phyloP scores from a whole-genome alignment of 2,888 invertebrate genomes.

The Sesia apiformis region DNA sequence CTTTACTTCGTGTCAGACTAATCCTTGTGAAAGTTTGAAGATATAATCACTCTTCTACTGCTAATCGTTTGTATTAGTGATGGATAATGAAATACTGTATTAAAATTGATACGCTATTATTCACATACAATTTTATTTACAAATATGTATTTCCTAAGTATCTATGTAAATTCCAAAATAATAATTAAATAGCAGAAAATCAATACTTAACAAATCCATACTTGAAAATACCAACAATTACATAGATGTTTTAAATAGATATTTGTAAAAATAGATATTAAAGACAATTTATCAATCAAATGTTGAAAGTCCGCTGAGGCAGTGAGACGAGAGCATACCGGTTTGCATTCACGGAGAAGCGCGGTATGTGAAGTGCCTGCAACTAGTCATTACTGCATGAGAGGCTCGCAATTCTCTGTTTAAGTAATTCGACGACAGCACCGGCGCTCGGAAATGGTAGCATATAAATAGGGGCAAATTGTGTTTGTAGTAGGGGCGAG shows the following conservation, averaged over 20 bases:
- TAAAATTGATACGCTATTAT: too few species aligned
- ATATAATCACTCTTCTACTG: too few species aligned
- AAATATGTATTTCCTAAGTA: too few species aligned
- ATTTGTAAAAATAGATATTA: neutral
- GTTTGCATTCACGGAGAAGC: slow-evolving; percentile 14
- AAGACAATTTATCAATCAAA: slow-evolving; percentile 23
- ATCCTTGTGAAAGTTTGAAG: slow-evolving; percentile 11
- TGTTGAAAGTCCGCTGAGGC: slow-evolving; percentile 33
- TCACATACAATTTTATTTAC: too few species aligned
- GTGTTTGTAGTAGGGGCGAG: slow-evolving; percentile 50
- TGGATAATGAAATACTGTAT: too few species aligned
- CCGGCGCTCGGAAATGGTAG: slow-evolving; percentile 24
- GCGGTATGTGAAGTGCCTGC: slow-evolving; percentile 1
- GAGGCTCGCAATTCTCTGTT: slow-evolving; percentile 8
- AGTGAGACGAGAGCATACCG: slow-evolving; percentile 24
- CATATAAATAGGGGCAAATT: slow-evolving; percentile 61
- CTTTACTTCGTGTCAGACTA: slow-evolving; percentile 10
- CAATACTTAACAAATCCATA: too few species aligned
- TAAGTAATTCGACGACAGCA: slow-evolving; percentile 27
- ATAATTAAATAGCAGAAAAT: too few species aligned
- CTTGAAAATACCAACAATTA: neutral
- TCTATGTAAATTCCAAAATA: too few species aligned
- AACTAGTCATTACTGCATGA: slow-evolving; percentile 9
- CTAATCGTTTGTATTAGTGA: too few species aligned
- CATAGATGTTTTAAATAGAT: too few species aligned